Conservation (phyloP, 2,797 vertebrate species). For the Spatula versicolor region DNA sequence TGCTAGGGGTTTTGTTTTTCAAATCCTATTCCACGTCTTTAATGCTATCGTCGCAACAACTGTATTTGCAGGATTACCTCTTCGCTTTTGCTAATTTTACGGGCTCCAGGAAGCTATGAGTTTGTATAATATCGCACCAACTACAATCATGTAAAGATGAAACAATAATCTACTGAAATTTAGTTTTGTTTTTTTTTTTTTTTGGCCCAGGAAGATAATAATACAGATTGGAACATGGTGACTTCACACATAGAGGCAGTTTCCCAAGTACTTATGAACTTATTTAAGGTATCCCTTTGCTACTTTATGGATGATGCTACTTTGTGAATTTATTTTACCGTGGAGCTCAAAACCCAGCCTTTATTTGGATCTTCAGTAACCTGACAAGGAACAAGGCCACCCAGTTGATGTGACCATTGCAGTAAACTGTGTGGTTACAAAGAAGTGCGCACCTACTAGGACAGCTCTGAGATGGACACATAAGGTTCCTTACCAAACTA, state of each 20-base stretch:
- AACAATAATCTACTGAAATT: neutral
- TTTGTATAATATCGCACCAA: neutral
- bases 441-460: accelerated
- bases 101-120: neutral
- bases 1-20: neutral
- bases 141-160: neutral
- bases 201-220: neutral
- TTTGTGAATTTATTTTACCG: neutral
- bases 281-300: neutral
- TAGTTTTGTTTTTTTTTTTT: no score
- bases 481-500: neutral
- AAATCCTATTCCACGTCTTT: neutral
- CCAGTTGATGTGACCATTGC: neutral
- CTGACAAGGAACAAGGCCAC: neutral
- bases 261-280: neutral
- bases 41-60: neutral
- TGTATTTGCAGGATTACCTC: neutral
- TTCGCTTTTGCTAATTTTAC: neutral
- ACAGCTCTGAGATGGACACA: neutral
- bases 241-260: neutral
- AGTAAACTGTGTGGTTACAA: accelerated
- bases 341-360: neutral
- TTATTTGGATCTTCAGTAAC: neutral
- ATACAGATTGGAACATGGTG: neutral
- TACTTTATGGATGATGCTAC: neutral